Evolutionary conservation across 30 jellyfish, hydroid and myxozoan genomes (phyloP), one percentile per base, ranked within the genome.

Genomic region (Nemopilema nomurai): DNA sequence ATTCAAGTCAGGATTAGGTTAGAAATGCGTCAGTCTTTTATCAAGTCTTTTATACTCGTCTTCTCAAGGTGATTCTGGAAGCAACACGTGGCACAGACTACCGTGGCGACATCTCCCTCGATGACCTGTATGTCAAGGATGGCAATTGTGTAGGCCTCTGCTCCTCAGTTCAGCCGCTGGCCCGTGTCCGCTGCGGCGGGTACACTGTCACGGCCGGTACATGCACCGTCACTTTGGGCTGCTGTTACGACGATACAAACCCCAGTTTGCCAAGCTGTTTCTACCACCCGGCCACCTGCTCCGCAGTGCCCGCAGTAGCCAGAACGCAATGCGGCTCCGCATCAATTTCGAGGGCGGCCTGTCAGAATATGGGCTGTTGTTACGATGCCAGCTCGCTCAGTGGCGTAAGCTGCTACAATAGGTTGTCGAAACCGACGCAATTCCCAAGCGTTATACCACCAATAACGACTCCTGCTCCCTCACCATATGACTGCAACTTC

Each of bases 21-120:
- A n/a, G n/a, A n/a, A n/a, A n/a, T n/a, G n/a, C n/a, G n/a, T n/a
- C n/a, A n/a, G n/a, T n/a, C n/a, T n/a, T n/a, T n/a, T n/a, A n/a
- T n/a, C n/a, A n/a, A n/a, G n/a, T n/a, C n/a, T n/a, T n/a, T 41
- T 13, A 41, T 41, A 6, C 13, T 41, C 26, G 16, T 3, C 3
- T 74, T 23, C 32, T 64, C 9, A 51, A 83, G 91, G 96, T 94
- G 33, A 85, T 94, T 18, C 16, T 94, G 17, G 99, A 94, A 85
- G 99, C 96, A 9, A 96, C 91, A 1, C 97, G 96, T 25, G 99
- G 99, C 29, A 64, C 91, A 28, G 97, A 89, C 20, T 94, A 84
- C 95, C 90, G 89, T 8, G 99, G 99, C 17, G 99, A 94, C 87
- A 94, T 94, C 33, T 83, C 99, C 9, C 28, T 94, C n/a, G 99